Conservation (phyloP, 2,113 vertebrate species). For the Oxygymnocypris stewartii region DNA sequence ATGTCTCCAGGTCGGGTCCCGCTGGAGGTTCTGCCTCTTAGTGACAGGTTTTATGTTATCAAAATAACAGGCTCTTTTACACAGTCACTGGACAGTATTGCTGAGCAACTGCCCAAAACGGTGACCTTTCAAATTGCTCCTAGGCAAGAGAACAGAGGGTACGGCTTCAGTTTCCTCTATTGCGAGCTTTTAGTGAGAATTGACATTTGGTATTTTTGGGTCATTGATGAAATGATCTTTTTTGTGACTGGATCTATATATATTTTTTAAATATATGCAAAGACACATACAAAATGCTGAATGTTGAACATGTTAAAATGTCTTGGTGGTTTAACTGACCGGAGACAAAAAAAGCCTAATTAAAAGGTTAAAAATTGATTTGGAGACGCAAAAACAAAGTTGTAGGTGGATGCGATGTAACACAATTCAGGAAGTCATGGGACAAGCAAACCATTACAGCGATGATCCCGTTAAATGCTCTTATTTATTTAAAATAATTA, state of each 20-base stretch:
- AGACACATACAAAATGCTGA: not conserved
- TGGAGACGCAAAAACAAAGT: not conserved
- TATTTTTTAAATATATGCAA: not conserved
- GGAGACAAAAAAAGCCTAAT: not conserved
- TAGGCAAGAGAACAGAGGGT: conserved; percentile 24
- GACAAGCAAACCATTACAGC: too few species aligned
- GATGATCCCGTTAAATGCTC: too few species aligned
- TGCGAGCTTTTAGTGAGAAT: not conserved
- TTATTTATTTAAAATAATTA: too few species aligned
- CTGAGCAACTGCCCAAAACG: conserved; percentile 46
- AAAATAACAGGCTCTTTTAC: conserved; percentile 30
- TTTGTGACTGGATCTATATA: not conserved
- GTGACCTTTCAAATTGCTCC: conserved; percentile 40
- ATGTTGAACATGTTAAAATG: not conserved
- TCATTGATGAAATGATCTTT: not conserved
- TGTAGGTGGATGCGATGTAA: not conserved
- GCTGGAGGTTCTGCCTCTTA: conserved; percentile 39
- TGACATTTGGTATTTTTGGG: not conserved
- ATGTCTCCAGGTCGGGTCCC: conserved; percentile 27
- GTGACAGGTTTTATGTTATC: conserved; percentile 34
- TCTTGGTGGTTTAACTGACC: not conserved
- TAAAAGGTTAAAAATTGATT: not conserved
- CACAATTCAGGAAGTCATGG: not conserved
- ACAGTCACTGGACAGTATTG: conserved; percentile 36
- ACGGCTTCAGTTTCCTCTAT: conserved; percentile 1